Evolutionary conservation across 2,113 vertebrate species (phyloP), one percentile per base, ranked within the genome.

Genomic region (Heloderma charlesbogerti): DNA sequence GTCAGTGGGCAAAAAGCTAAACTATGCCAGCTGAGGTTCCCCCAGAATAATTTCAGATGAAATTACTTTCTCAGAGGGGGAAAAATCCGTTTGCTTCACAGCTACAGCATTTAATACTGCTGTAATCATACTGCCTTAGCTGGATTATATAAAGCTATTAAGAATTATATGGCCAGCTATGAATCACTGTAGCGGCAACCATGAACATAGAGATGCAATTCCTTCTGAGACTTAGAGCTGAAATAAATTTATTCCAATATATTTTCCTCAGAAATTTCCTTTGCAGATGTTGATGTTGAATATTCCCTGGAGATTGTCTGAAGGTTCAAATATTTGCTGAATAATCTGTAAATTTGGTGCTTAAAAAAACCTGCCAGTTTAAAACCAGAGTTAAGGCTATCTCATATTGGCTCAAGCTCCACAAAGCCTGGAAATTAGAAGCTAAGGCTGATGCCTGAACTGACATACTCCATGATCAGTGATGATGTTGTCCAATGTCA

Each of bases 91-190:
- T 93, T 92, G 75, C 40, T 93, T 92, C 54, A 0, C 0, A 92
- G 75, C 12, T 92, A n/a, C 74, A 95, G 0, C 12, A 29, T 57
- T 91, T 94, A 90, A 86, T 69, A 86, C 48, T 79, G 83, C 90
- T 67, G 20, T 92, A 85, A 96, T 72, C 51, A 7, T 78, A 6
- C 9, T 88, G 51, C 40, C 29, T 60, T 78, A 57, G 18, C 60
- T 6, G 12, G 69, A 86, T 75, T 87, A 63, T n/a, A 29, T 54
- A 93, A 90, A 72, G 1, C 22, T 3, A 86, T 31, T 84, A 69
- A 86, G 78, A 69, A 90, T 67, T 45, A 40, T 31, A 43, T 79
- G 45, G 0, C 0, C 51, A 66, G 10, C 25, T 89, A 91, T 16
- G 2, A 91, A 91, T 84, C 88, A 82, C 13, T 82, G n/a, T 31